Conservation (phyloP, 2,113 vertebrate species). For the Hymenochirus boettgeri region DNA sequence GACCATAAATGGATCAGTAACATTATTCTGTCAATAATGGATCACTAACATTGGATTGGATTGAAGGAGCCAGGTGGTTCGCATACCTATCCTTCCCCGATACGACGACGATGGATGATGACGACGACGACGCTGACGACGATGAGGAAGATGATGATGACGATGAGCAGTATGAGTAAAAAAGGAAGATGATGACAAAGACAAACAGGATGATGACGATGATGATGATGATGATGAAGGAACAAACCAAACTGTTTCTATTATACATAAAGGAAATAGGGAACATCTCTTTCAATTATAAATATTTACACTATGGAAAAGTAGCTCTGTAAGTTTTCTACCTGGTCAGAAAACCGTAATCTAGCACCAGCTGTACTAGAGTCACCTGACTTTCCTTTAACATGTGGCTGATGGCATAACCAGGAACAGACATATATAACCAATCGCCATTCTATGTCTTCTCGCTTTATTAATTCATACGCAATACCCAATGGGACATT, state of each 20-base stretch:
- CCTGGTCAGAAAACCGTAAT: conserved; percentile 8
- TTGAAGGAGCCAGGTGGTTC: too few species aligned
- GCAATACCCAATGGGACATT: conserved; percentile 35
- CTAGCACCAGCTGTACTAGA: background rate
- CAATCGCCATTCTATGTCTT: conserved; percentile 18
- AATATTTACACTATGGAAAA: conserved; percentile 28
- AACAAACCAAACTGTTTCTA: conserved; percentile 36
- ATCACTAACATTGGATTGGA: too few species aligned
- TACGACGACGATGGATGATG: conserved; percentile 23
- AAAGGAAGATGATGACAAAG: too few species aligned
- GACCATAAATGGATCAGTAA: too few species aligned
- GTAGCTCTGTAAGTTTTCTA: conserved; percentile 28
- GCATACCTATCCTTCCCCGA: too few species aligned
- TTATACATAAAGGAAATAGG: conserved; percentile 26
- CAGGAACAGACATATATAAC: conserved; percentile 22
- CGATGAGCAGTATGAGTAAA: too few species aligned
- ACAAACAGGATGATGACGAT: too few species aligned
- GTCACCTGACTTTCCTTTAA: conserved; percentile 28
- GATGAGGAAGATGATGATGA: conserved; percentile 38
- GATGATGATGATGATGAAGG: conserved; percentile 45
- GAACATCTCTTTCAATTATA: conserved; percentile 32
- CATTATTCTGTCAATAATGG: too few species aligned
- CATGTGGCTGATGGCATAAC: conserved; percentile 28
- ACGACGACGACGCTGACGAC: conserved; percentile 17
- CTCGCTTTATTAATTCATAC: conserved; percentile 27